Evolutionary conservation across 30 jellyfish, hydroid and myxozoan genomes (phyloP).

Genomic region (Cassiopea xamachana): DNA sequence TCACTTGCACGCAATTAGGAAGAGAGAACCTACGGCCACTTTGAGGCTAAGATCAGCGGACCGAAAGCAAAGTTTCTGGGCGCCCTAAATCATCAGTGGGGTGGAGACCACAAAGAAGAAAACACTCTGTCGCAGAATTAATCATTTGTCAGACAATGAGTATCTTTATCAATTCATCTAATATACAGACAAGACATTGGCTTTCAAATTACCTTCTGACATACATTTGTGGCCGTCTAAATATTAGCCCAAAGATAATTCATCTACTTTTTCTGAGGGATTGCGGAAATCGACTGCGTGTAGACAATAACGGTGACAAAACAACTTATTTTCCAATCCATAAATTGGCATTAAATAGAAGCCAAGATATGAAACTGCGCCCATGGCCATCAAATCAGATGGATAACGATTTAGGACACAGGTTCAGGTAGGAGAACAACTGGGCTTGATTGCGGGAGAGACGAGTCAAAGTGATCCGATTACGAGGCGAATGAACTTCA

Average conservation of each 20-base stretch:
- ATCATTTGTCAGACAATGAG: background rate
- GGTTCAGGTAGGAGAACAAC: background rate
- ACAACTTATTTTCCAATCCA: background rate
- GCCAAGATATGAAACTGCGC: constrained; percentile 2
- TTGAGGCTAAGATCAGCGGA: background rate
- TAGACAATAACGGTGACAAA: background rate
- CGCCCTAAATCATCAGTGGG: background rate
- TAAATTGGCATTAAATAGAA: constrained; percentile 15
- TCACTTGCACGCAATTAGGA: too few relatives aligned
- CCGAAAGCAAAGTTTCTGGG: background rate
- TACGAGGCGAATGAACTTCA: background rate
- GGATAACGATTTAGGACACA: background rate
- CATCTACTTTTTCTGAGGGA: constrained; percentile 1
- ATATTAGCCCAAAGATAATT: background rate
- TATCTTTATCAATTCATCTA: constrained; percentile 20
- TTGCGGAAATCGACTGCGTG: constrained; percentile 41
- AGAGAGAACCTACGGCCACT: background rate
- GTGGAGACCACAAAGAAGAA: background rate
- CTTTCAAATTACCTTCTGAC: constrained; percentile 30
- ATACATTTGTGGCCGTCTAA: constrained; percentile 39
- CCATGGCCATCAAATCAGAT: constrained; percentile 21
- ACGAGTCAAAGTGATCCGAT: constrained; percentile 7
- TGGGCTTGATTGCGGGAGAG: constrained; percentile 30
- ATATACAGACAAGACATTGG: constrained; percentile 30
- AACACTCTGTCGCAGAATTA: background rate